These are phyloP conservation scores for Acanthacorydalis orientalis DNA, from an alignment of 2,888 invertebrate genomes.

Conservation along the genomic window DNA sequence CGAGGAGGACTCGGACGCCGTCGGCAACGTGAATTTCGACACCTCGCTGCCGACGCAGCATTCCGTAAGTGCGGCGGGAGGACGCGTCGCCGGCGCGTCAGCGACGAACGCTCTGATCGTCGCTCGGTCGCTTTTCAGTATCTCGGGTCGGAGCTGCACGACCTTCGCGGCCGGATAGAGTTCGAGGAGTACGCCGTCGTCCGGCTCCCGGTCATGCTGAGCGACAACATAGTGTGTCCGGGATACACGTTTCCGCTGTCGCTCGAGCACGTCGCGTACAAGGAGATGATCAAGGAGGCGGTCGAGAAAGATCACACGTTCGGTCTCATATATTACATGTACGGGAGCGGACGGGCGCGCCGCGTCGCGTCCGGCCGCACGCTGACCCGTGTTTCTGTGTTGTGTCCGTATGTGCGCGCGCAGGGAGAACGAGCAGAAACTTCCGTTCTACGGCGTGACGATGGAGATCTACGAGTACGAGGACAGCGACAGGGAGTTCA, in stretches of 20 bases:
- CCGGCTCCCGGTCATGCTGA: slow-evolving; percentile 21
- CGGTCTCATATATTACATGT: slow-evolving; percentile 38
- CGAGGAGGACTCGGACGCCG: slow-evolving; percentile 10
- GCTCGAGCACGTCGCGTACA: slow-evolving; percentile 31
- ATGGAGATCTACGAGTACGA: slow-evolving; percentile 47
- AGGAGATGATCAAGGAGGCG: slow-evolving; percentile 38
- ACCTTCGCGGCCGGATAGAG: slow-evolving; percentile 23
- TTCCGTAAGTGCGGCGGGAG: slow-evolving; percentile 14
- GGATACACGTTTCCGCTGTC: slow-evolving; percentile 66
- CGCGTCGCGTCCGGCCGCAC: no score
- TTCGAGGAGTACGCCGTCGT: slow-evolving; percentile 23
- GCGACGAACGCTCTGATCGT: background rate
- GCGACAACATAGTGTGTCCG: slow-evolving; percentile 48
- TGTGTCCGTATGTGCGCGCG: no score
- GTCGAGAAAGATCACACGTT: slow-evolving; percentile 43
- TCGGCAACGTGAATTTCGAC: slow-evolving; percentile 16
- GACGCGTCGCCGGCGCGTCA: background rate
- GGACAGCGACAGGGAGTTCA: slow-evolving; percentile 34
- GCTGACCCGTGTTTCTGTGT: background rate
- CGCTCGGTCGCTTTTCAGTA: slow-evolving; percentile 15
- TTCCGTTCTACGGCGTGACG: slow-evolving; percentile 34
- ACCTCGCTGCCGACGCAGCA: slow-evolving; percentile 24
- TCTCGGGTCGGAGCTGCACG: slow-evolving; percentile 20
- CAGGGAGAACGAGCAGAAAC: background rate
- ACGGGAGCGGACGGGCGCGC: no score